These are phyloP conservation scores for Rhodeus uyekii DNA, from an alignment of 2,797 vertebrate genomes.

Conservation along the genomic window DNA sequence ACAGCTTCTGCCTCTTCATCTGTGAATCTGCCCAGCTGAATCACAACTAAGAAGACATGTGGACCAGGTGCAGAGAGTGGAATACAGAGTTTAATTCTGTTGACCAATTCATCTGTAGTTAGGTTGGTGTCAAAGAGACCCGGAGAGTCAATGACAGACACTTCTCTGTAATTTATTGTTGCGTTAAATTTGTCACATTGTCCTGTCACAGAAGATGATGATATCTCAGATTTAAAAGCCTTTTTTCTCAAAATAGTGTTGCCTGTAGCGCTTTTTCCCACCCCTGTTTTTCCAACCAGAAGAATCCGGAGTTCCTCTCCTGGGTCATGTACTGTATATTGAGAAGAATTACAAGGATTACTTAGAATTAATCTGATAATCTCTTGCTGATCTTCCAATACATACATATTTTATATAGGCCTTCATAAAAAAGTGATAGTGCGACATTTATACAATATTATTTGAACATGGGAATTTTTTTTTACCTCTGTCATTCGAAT, in stretches of 20 bases:
- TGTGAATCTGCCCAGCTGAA: conserved; percentile 27
- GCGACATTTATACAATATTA: too few relatives aligned
- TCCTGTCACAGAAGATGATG: conserved; percentile 4
- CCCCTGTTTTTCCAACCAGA: neutral
- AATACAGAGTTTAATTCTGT: conserved; percentile 23
- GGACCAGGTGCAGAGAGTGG: conserved; percentile 31
- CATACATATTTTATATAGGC: neutral
- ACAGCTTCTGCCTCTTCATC: conserved; percentile 29
- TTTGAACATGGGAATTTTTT: too few relatives aligned
- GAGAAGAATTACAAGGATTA: neutral
- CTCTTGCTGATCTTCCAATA: neutral
- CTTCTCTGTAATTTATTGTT: neutral
- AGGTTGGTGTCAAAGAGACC: conserved; percentile 33
- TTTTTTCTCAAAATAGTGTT: conserved; percentile 15
- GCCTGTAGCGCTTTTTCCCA: neutral
- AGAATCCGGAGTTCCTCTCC: conserved; percentile 10
- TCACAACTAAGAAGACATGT: conserved; percentile 29
- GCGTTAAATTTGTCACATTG: neutral
- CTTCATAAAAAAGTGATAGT: too few relatives aligned
- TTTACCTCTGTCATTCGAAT: too few relatives aligned
- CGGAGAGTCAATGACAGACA: conserved; percentile 38
- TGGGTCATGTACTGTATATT: neutral
- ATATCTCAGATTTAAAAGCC: neutral
- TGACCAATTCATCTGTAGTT: neutral
- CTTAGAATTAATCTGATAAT: neutral